Percentiles rank a stretch among this genome's conserved stretches.
Conservation (phyloP, 2,113 vertebrate species). For the Bombycilla garrulus region DNA sequence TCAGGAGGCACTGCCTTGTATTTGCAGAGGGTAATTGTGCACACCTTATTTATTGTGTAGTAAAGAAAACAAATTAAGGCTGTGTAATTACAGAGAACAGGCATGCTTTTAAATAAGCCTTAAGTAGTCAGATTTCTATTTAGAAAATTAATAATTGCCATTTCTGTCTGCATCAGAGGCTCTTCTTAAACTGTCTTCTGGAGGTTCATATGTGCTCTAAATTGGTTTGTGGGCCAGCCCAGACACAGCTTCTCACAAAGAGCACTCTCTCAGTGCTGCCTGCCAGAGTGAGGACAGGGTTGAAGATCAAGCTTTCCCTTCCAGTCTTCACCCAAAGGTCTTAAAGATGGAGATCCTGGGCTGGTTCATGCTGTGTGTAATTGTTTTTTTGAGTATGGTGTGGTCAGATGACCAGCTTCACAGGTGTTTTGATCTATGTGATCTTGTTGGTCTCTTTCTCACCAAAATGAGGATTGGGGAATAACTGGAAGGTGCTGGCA, state of each 20-base stretch:
- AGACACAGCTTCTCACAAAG: background rate
- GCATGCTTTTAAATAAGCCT: constrained; percentile 68
- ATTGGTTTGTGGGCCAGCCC: background rate
- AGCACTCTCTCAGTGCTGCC: background rate
- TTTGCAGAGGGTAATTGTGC: constrained; percentile 51
- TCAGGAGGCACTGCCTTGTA: background rate
- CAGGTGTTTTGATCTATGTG: background rate
- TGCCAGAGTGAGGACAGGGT: background rate
- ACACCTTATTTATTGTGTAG: constrained; percentile 69
- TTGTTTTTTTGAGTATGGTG: background rate
- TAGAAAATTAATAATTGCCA: constrained; percentile 70
- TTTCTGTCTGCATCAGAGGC: background rate
- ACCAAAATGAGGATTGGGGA: background rate
- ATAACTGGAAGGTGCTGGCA: background rate
- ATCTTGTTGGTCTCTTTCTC: background rate
- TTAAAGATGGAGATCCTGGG: background rate
- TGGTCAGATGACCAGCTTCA: background rate
- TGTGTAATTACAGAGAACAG: constrained; percentile 70
- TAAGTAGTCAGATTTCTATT: constrained; percentile 67
- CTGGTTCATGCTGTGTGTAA: background rate
- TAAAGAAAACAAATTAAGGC: constrained; percentile 78
- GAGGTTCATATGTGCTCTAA: background rate
- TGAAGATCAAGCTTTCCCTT: background rate
- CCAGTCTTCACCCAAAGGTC: background rate
- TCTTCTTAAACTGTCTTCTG: constrained; percentile 12